Evolutionary conservation across 2,888 invertebrate species (phyloP), one percentile per base, ranked within the genome.

Genomic region (Rutpela maculata): DNA sequence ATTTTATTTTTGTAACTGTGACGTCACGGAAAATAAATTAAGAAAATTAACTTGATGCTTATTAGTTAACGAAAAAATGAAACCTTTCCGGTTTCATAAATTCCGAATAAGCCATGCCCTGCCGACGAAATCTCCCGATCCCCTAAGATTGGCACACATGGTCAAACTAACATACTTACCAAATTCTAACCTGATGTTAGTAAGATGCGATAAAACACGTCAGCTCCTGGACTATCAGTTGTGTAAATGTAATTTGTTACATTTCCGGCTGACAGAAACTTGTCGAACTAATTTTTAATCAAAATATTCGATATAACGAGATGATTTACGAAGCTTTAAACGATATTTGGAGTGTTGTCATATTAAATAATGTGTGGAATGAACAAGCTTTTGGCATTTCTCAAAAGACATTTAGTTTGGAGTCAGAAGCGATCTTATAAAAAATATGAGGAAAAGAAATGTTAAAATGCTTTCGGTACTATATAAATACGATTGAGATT

Each of bases 281-380:
- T 38, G 4, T 35, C 31, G n/a, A 35, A 65, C n/a, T 17, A 50
- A n/a, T 50, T 50, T 50, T 50, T 38, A 35, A 35, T 43, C 5
- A 15, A 50, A 62, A 31, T 9, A 12, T n/a, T 2, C 38, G 69
- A 59, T 59, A 69, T 31, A 67, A 26, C 2, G 17, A 18, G n/a
- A 22, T 19, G 57, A 69, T 31, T 59, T 57, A 35, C 35, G 17
- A 38, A 69, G 59, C 69, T 69, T 69, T 69, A 69, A 57, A 31
- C n/a, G 17, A 2, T 17, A 35, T 59, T 57, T 26, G 67, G 18
- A 69, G 69, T 69, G 69, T 38, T 59, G 31, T 55, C 19, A 59
- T 22, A 26, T 5, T 68, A 55, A 62, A 17, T 35, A 26, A 15
- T 26, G 59, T 62, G 62, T n/a, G 26, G 62, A 10, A 62, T 15